Conservation (phyloP, 2,888 invertebrate species). For the Megalurothrips usitatus region DNA sequence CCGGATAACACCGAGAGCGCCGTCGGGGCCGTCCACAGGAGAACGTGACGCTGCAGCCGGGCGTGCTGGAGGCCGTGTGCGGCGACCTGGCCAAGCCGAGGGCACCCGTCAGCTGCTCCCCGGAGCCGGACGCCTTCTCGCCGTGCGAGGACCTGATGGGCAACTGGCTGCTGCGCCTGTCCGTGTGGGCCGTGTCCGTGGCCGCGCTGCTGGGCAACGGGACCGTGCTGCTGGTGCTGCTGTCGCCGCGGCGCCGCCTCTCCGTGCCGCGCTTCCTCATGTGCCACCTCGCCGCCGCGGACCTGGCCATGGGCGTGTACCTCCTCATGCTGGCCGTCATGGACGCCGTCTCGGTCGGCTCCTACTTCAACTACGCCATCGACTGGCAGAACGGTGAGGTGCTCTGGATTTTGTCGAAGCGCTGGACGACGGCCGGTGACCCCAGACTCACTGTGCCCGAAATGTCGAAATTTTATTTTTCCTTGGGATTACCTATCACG, state of each 20-base stretch:
- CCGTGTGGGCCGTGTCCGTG: conserved; percentile 58
- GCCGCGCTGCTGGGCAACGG: conserved; percentile 61
- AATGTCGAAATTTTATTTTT: too few species aligned
- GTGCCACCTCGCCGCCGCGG: conserved; percentile 64
- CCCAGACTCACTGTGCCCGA: too few species aligned
- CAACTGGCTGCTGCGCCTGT: conserved; percentile 52
- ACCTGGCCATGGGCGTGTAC: conserved; percentile 62
- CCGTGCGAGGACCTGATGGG: conserved; percentile 64
- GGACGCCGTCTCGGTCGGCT: conserved; percentile 59
- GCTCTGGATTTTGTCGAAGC: neutral
- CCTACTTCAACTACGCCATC: conserved; percentile 63
- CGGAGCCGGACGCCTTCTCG: conserved; percentile 59
- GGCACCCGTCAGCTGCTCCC: conserved; percentile 49
- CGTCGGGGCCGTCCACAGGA: neutral
- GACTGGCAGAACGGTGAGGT: conserved; percentile 61
- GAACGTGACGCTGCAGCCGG: conserved; percentile 32
- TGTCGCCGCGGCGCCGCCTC: conserved; percentile 50
- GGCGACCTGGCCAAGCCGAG: conserved; percentile 41
- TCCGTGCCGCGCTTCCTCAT: conserved; percentile 58
- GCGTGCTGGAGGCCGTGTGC: conserved; percentile 39
- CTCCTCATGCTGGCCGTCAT: conserved; percentile 57
- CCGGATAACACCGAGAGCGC: neutral
- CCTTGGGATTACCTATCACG: too few species aligned
- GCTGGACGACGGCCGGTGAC: too few species aligned
- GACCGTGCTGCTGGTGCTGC: conserved; percentile 58